These are phyloP conservation scores for Leucoraja ocellata DNA, from an alignment of 2,797 vertebrate genomes.

Conservation along the genomic window DNA sequence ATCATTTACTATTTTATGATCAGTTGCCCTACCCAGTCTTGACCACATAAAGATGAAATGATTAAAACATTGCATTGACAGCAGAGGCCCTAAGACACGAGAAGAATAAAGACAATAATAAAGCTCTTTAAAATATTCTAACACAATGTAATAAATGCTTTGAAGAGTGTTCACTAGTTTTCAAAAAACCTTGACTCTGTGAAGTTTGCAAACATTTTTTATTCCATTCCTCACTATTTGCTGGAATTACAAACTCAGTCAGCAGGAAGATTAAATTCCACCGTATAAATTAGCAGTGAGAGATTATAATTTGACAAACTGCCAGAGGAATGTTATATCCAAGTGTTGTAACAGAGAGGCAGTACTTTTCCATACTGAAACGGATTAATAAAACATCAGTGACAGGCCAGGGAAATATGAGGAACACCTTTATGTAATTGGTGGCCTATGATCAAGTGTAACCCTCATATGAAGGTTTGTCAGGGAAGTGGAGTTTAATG, in stretches of 20 bases:
- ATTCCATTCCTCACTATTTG: background rate
- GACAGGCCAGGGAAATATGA: background rate
- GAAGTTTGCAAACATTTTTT: background rate
- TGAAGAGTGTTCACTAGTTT: background rate
- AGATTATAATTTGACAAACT: background rate
- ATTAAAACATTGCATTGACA: background rate
- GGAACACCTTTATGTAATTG: background rate
- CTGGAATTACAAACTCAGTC: background rate
- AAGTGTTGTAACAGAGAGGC: background rate
- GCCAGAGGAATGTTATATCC: background rate
- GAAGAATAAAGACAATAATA: background rate
- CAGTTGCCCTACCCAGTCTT: too few relatives aligned
- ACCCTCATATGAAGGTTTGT: background rate
- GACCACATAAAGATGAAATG: background rate
- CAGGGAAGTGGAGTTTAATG: too few relatives aligned
- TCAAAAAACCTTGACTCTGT: too few relatives aligned
- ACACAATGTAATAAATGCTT: background rate
- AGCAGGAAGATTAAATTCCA: background rate
- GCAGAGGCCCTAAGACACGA: too few relatives aligned
- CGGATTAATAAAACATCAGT: background rate
- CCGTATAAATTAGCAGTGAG: background rate
- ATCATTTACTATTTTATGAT: background rate
- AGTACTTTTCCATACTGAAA: slow-evolving; percentile 32
- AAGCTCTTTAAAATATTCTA: background rate
- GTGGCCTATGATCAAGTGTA: background rate